A percentile compares a stretch with the other conserved stretches of the same genome.
Conservation (phyloP, 2,888 invertebrate genomes). For the Noctua comes region DNA sequence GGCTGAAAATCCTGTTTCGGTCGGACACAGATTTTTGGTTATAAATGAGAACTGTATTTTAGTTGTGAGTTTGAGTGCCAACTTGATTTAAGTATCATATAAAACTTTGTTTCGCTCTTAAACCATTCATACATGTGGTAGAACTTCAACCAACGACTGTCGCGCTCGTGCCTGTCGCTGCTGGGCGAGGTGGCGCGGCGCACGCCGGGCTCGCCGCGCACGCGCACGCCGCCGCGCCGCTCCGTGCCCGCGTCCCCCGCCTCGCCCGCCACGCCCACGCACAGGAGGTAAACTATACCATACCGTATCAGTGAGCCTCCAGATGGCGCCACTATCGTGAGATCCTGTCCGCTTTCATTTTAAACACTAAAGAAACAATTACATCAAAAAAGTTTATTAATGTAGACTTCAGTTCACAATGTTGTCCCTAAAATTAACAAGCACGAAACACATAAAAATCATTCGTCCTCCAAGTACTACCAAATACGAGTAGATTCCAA, state of each 20-base stretch:
- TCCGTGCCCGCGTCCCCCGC: constrained; percentile 72
- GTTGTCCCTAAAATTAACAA: no score
- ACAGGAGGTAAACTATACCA: constrained; percentile 70
- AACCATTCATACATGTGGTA: constrained; percentile 59
- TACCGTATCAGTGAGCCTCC: background rate
- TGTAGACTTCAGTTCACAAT: no score
- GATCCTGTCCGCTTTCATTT: background rate
- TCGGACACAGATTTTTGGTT: background rate
- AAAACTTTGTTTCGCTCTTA: background rate
- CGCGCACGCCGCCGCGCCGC: constrained; percentile 69
- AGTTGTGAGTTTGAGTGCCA: background rate
- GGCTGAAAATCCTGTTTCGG: background rate
- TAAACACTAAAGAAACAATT: background rate
- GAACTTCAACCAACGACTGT: constrained; percentile 89
- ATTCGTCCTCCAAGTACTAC: no score
- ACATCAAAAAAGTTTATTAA: no score
- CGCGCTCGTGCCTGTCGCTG: constrained; percentile 86
- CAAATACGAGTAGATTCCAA: no score
- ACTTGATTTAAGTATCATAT: background rate
- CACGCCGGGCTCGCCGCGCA: constrained; percentile 72
- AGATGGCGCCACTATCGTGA: background rate
- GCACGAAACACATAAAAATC: no score
- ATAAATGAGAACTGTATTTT: background rate
- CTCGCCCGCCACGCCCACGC: constrained; percentile 77
- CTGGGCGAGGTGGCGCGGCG: constrained; percentile 86